Base-by-base conservation (phyloP, 2,113 vertebrate species). In the Cottus gobio region DNA sequence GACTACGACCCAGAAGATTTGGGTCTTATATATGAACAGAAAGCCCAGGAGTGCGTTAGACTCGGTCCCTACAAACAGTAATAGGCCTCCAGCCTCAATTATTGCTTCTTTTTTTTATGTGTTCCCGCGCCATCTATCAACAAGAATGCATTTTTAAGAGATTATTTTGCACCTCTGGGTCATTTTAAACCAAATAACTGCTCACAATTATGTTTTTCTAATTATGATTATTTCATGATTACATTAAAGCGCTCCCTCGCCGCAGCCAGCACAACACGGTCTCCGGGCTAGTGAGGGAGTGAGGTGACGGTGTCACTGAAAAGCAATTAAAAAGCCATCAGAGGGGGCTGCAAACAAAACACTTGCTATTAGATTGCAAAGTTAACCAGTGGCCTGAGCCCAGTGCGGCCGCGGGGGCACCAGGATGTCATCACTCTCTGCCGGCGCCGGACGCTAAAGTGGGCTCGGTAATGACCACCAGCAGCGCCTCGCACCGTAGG, bases 271-370 rank as follows among this genome's bases (percentile, higher is more conserved):
- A 79, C 79, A 79, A 84, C 78, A 63, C 4, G 70, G 72, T 80
- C 91, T 79, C 67, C n/a, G 5, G 87, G 83, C 81, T 61, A 60
- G 64, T 37, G 77, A 31, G 62, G 71, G 34, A 78, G 70, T 58
- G 79, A 86, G 88, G 91, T 89, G 91, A 90, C 88, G 24, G 75
- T 88, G 86, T 91, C 88, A 79, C 67, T 57, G 69, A 75, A 75
- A 91, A 87, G 86, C 92, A 93, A 92, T 93, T 93, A 94, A 91
- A 93, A 90, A 88, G 86, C 87, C 65, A 89, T 91, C 83, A 85
- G 57, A 79, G 68, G 44, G 54, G 85, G 79, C 74, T 39, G 83
- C 64, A 87, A 88, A 85, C 83, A 74, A 84, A 92, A 87, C 85
- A 88, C 85, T 87, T 90, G 79, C 86, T 77, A 84, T 85, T 88